These are phyloP conservation scores for Exocentrus adspersus DNA, from an alignment of 2,888 invertebrate species.

Conservation along the genomic window DNA sequence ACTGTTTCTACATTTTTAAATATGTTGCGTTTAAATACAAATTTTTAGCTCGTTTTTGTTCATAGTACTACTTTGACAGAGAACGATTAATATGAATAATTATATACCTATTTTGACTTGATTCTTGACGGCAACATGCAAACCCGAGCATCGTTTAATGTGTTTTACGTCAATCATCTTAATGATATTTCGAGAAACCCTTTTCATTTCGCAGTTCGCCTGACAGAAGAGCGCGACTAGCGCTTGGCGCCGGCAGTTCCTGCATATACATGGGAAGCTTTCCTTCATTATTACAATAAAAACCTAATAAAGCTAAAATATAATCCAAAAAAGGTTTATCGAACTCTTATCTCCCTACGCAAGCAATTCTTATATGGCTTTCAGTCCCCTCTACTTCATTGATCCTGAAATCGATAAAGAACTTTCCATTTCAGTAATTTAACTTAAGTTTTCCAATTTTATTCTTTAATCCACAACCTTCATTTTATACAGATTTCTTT, in stretches of 20 bases:
- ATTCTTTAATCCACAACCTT: neutral
- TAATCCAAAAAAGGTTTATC: constrained; percentile 19
- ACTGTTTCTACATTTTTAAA: constrained; percentile 25
- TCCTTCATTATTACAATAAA: constrained; percentile 37
- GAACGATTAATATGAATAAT: constrained; percentile 61
- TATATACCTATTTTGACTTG: constrained; percentile 58
- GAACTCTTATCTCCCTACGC: constrained; percentile 19
- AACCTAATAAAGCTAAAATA: constrained; percentile 24
- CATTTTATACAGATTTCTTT: no score
- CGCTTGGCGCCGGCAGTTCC: constrained; percentile 50
- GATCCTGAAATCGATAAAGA: constrained; percentile 3
- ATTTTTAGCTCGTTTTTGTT: constrained; percentile 29
- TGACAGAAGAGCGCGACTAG: constrained; percentile 51
- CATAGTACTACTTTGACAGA: constrained; percentile 36
- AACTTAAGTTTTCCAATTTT: neutral
- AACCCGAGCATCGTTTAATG: constrained; percentile 62
- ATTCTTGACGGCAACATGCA: constrained; percentile 57
- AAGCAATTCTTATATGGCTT: constrained; percentile 16
- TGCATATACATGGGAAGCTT: constrained; percentile 48
- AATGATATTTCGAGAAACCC: constrained; percentile 60
- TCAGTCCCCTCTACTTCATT: neutral
- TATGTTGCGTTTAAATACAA: constrained; percentile 22
- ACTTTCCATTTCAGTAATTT: neutral
- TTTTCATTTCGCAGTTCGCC: constrained; percentile 51
- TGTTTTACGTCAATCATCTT: constrained; percentile 63